Evolutionary conservation across 2,113 vertebrate species (phyloP), one percentile per base, ranked within the genome.

Genomic region (Hyperoodon ampullatus): DNA sequence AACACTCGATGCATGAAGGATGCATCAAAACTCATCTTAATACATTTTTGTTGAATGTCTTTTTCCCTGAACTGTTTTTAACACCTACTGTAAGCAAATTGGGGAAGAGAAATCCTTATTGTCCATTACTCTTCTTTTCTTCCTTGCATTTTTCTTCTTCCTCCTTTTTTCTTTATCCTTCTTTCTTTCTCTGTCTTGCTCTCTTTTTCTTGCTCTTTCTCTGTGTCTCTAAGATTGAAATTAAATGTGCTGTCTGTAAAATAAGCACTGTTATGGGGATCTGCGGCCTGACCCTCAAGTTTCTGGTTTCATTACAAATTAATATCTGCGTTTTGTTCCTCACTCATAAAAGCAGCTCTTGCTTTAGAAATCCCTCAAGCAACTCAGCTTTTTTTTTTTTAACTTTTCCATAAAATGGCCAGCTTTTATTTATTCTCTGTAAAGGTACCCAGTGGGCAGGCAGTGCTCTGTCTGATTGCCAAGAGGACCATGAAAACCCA

Each of bases 271-370:
- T 66, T 60, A 30, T 42, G 18, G 42, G 23, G 44, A 89, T 28
- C 13, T 82, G 19, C 4, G 71, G 26, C 53, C 50, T 95, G 53
- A 63, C 21, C n/a, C 53, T 94, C 39, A 9, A 44, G n/a, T 55
- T 95, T 35, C 58, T 90, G 9, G 39, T 94, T 95, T 93, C 30
- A 95, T 70, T 88, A 84, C 13, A 97, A 96, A 74, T 16, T 86
- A 55, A 61, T 88, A 83, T 77, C 78, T 92, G 5, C 68, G 50
- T 71, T 81, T 90, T 92, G 44, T 84, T 84, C 16, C 35, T 92
- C 15, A 66, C 10, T 95, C 68, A 61, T 44, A 90, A 90, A 91
- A 93, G n/a, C 33, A 84, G 33, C 7, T 87, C 19, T 90, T 88
- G 26, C 42, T 66, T 88, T 89, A 93, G 68, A 97, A 86, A 95